These are phyloP conservation scores for Meriones unguiculatus DNA, from an alignment of 2,113 vertebrate species.

Conservation along the genomic window DNA sequence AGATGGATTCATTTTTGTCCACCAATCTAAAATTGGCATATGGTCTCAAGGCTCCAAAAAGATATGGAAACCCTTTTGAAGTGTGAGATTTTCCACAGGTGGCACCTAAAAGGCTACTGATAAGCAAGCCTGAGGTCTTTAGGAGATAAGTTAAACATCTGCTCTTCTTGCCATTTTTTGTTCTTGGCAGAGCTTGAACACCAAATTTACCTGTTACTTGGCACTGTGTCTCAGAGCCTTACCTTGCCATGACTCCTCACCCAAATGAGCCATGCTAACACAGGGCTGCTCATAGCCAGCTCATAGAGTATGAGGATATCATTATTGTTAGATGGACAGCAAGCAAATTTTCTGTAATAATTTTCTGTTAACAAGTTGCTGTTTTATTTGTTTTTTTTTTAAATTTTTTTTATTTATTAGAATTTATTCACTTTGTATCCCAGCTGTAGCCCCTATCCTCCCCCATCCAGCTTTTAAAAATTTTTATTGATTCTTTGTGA, in stretches of 20 bases:
- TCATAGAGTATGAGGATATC: not conserved
- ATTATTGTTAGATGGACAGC: not conserved
- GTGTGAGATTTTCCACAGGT: not conserved
- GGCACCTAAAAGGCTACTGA: not conserved
- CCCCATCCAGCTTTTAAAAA: too few species aligned
- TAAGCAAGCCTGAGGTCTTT: not conserved
- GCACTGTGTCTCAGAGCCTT: not conserved
- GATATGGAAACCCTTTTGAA: not conserved
- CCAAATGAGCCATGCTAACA: rapidly evolving
- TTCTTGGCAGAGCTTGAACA: not conserved
- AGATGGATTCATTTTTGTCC: not conserved
- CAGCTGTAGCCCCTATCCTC: too few species aligned
- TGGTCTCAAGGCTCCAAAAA: not conserved
- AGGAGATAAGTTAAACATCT: not conserved
- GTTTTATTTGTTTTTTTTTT: not conserved
- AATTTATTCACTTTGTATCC: too few species aligned
- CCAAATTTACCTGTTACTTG: not conserved
- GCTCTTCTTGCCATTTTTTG: not conserved
- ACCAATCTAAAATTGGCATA: not conserved
- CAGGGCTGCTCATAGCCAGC: not conserved
- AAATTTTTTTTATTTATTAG: not conserved
- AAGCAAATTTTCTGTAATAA: not conserved
- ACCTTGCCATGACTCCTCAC: not conserved
- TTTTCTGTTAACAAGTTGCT: not conserved
- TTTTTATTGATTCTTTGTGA: not conserved